These are phyloP conservation scores for Agriotes lineatus DNA, from an alignment of 2,888 invertebrate genomes.

Conservation along the genomic window DNA sequence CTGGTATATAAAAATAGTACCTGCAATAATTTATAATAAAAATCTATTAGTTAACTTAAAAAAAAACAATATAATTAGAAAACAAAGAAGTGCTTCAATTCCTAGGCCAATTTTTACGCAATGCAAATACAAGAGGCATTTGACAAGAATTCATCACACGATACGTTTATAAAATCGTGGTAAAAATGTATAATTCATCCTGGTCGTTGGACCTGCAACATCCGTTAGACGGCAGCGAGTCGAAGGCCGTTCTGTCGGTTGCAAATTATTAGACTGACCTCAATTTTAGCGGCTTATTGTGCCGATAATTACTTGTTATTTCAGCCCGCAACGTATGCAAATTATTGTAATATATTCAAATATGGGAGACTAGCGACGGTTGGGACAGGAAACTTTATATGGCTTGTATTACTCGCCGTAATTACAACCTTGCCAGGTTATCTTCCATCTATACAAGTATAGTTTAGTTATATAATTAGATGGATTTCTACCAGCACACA, in stretches of 20 bases:
- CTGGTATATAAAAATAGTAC: too few species aligned
- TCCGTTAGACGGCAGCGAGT: slow-evolving; percentile 25
- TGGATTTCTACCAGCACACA: too few species aligned
- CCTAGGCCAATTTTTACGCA: too few species aligned
- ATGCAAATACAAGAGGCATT: too few species aligned
- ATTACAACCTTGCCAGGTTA: not conserved
- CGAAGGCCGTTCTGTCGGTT: slow-evolving; percentile 24
- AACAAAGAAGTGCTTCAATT: too few species aligned
- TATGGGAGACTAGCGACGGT: not conserved
- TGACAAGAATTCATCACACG: slow-evolving; percentile 12
- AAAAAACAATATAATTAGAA: too few species aligned
- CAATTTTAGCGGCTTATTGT: slow-evolving; percentile 22
- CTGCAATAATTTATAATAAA: too few species aligned
- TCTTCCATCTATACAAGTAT: not conserved
- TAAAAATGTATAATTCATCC: too few species aligned
- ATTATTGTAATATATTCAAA: slow-evolving; percentile 4
- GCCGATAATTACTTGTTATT: not conserved
- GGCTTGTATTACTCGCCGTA: not conserved
- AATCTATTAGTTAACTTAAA: too few species aligned
- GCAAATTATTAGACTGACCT: slow-evolving; percentile 20
- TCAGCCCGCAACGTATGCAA: slow-evolving; percentile 1
- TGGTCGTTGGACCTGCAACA: too few species aligned
- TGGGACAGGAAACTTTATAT: not conserved
- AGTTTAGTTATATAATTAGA: too few species aligned
- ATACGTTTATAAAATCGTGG: too few species aligned